Percentiles rank a stretch among this genome's conserved stretches.
Conservation (phyloP, 2,888 invertebrate genomes). For the Agonopterix heracliana region DNA sequence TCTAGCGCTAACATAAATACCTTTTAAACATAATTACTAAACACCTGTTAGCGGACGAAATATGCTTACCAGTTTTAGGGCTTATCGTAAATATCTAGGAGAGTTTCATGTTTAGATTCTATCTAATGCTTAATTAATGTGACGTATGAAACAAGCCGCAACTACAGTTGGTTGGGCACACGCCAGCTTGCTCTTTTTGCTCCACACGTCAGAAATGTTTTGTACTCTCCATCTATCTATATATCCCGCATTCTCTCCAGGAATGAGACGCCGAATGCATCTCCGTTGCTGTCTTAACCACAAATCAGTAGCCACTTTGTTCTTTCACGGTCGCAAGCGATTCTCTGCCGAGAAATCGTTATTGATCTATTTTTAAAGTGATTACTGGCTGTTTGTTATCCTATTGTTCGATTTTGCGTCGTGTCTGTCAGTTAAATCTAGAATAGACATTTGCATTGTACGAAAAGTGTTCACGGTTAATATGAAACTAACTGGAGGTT, state of each 20-base stretch:
- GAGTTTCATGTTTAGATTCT: conserved; percentile 45
- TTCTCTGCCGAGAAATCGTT: conserved; percentile 45
- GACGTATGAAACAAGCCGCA: conserved; percentile 60
- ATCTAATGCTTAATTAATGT: conserved; percentile 69
- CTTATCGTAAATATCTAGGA: conserved; percentile 40
- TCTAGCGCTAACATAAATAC: neutral
- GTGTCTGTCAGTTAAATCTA: conserved; percentile 27
- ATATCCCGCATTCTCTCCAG: conserved; percentile 42
- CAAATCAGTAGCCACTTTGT: conserved; percentile 70
- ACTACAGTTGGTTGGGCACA: conserved; percentile 61
- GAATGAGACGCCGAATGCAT: conserved; percentile 38
- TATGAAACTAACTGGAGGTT: conserved; percentile 46
- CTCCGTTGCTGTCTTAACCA: conserved; percentile 24
- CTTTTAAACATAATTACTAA: conserved; percentile 1
- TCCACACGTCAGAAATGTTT: conserved; percentile 38
- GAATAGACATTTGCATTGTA: conserved; percentile 30
- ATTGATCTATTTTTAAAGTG: conserved; percentile 55
- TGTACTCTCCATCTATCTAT: conserved; percentile 15
- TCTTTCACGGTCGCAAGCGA: conserved; percentile 53
- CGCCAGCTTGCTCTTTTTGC: conserved; percentile 64
- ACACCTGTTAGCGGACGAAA: conserved; percentile 27
- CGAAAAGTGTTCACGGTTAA: conserved; percentile 45
- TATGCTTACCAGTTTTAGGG: conserved; percentile 27
- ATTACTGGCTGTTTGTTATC: conserved; percentile 47
- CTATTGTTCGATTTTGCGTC: conserved; percentile 43